Evolutionary conservation across 2,888 invertebrate species (phyloP), one percentile per base, ranked within the genome.

Genomic region (Rhabditoides inermis): DNA sequence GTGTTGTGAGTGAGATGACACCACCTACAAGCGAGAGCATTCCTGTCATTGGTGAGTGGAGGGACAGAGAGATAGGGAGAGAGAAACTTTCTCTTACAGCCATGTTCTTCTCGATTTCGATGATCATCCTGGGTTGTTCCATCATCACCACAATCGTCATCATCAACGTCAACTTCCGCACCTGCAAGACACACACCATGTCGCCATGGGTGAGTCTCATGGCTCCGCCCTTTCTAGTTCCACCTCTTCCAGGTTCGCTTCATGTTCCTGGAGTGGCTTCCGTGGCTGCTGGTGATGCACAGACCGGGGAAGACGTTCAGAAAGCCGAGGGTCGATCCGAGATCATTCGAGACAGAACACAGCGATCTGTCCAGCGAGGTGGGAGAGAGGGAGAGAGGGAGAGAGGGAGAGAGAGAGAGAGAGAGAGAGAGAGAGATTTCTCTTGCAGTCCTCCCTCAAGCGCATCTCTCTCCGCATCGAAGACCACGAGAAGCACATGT

Each of bases 11-110:
- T 74, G 90, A 91, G 85, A 90, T 89, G 82, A 87, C 91, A 85
- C 90, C 94, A 81, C 89, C 90, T 44, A 92, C 94, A 81, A 94
- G 94, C 81, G 94, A 94, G 83, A 92, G 94, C 79, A 88, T 95
- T 82, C 94, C 95, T 80, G 85, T 94, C 81, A 89, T 95, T 88
- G 95, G 94, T 92, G 26, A 25, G 52, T 40, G 10, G 10, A 7
- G 7, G 7, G n/a, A 47, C 26, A n/a, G n/a, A n/a, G n/a, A n/a
- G n/a, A n/a, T n/a, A n/a, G n/a, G n/a, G n/a, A n/a, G n/a, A n/a
- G n/a, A 12, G 18, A 18, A 25, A 10, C 5, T 40, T 22, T 18
- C 10, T 12, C 48, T 51, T 27, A 28, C 51, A 61, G 68, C 68
- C 20, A 69, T 72, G 3, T 75, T 74, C 53, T 76, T 75, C 57